phyloP scores from a whole-genome alignment of 2,797 vertebrate species.

The Meriones psammophilus region DNA sequence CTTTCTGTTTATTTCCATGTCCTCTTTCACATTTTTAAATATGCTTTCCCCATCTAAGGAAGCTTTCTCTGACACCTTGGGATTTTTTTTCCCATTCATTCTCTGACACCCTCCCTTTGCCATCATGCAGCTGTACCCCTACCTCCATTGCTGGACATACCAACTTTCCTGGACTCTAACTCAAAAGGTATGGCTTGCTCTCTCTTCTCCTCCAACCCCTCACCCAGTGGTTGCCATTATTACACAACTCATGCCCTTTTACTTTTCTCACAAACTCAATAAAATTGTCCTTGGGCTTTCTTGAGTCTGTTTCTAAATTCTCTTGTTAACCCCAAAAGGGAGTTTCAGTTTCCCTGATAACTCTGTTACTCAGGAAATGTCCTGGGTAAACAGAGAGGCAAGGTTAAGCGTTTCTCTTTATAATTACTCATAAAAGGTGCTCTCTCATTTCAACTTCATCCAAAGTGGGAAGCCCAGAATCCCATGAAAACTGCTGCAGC shows the following conservation, averaged over 20 bases:
- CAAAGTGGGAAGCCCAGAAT: not conserved
- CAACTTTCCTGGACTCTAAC: not conserved
- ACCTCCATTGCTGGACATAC: not conserved
- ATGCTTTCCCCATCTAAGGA: not conserved
- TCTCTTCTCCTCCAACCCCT: not conserved
- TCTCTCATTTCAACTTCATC: not conserved
- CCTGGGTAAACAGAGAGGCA: too few relatives aligned
- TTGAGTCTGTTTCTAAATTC: not conserved
- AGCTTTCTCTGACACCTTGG: not conserved
- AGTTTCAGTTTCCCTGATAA: not conserved
- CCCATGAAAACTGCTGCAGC: not conserved
- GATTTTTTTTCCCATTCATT: not conserved
- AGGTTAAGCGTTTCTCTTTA: not conserved
- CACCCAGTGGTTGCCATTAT: not conserved
- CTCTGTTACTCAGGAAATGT: not conserved
- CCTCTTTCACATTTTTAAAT: not conserved
- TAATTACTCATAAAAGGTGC: not conserved
- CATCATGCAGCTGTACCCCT: accelerated
- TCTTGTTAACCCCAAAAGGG: not conserved
- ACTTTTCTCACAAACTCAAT: not conserved
- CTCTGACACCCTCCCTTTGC: not conserved
- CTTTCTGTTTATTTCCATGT: not conserved
- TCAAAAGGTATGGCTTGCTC: not conserved
- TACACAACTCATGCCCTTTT: not conserved
- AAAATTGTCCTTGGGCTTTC: not conserved